These are phyloP conservation scores for Dipodomys merriami DNA, from an alignment of 2,113 vertebrate species.

Conservation along the genomic window DNA sequence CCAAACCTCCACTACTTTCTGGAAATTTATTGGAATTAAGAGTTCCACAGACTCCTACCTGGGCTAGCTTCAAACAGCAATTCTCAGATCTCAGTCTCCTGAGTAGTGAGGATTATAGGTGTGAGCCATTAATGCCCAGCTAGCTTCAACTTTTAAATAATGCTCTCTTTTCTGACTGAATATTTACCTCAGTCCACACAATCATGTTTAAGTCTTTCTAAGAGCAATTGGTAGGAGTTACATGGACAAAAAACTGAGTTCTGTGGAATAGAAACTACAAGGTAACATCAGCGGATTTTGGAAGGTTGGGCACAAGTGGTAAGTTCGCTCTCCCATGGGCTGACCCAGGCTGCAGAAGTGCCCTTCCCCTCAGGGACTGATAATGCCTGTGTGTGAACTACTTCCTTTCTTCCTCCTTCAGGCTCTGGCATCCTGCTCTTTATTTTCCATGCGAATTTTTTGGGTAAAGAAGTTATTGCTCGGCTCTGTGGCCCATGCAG, in stretches of 20 bases:
- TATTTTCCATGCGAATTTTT: slow-evolving; percentile 96
- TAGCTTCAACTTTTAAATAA: neutral
- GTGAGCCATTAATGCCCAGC: too few species aligned
- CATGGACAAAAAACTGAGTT: neutral
- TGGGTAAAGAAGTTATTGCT: slow-evolving; percentile 91
- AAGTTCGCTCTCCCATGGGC: too few species aligned
- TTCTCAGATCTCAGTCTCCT: too few species aligned
- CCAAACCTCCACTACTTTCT: too few species aligned
- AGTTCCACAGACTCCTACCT: too few species aligned
- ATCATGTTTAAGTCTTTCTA: neutral
- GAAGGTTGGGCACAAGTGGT: too few species aligned
- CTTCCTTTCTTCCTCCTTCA: slow-evolving; percentile 70
- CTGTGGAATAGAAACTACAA: neutral
- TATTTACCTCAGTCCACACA: neutral
- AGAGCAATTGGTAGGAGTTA: neutral
- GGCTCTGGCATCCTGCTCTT: slow-evolving; percentile 96
- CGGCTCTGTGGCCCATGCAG: slow-evolving; percentile 96
- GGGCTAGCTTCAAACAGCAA: too few species aligned
- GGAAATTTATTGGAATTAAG: too few species aligned
- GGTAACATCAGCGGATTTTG: too few species aligned
- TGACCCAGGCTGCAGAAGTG: too few species aligned
- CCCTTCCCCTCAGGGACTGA: too few species aligned
- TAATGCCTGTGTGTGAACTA: neutral
- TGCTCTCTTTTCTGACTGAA: neutral
- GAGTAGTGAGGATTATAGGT: too few species aligned